phyloP scores from a whole-genome alignment of 2,888 invertebrate species.

The Scaeva pyrastri region DNA sequence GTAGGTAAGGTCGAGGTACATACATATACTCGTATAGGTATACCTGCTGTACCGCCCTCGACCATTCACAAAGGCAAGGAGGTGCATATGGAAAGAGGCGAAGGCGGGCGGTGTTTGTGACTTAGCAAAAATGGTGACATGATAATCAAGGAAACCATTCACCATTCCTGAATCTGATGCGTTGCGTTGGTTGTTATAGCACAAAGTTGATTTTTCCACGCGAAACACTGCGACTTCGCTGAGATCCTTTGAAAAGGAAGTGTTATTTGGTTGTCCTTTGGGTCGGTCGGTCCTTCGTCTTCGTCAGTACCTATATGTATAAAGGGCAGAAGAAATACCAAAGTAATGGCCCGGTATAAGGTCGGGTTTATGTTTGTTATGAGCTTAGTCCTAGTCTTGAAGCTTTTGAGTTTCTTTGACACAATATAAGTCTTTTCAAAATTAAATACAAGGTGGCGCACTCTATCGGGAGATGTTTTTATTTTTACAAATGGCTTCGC shows the following conservation, averaged over 20 bases:
- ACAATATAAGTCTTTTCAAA: slow-evolving; percentile 11
- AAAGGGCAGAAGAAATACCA: not conserved
- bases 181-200: slow-evolving; percentile 74
- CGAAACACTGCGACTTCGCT: slow-evolving; percentile 7
- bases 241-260: not conserved
- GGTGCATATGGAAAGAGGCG: not conserved
- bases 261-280: slow-evolving; percentile 13
- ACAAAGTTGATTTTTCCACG: slow-evolving; percentile 69
- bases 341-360: slow-evolving; percentile 4
- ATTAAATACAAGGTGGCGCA: too few relatives aligned
- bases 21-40: not conserved
- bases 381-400: too few relatives aligned
- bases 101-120: slow-evolving; percentile 34
- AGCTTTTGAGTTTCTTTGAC: slow-evolving; percentile 7
- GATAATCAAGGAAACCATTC: slow-evolving; percentile 75
- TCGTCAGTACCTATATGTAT: not conserved
- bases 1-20: not conserved
- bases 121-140: slow-evolving; percentile 67
- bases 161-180: slow-evolving; percentile 66
- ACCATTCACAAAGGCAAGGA: slow-evolving; percentile 2
- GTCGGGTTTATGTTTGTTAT: slow-evolving; percentile 1
- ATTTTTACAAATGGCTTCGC: too few relatives aligned
- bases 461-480: too few relatives aligned
- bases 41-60: too few relatives aligned
- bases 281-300: not conserved